phyloP scores from a whole-genome alignment of 2,888 invertebrate genomes.

The Neoitamus cyanurus region DNA sequence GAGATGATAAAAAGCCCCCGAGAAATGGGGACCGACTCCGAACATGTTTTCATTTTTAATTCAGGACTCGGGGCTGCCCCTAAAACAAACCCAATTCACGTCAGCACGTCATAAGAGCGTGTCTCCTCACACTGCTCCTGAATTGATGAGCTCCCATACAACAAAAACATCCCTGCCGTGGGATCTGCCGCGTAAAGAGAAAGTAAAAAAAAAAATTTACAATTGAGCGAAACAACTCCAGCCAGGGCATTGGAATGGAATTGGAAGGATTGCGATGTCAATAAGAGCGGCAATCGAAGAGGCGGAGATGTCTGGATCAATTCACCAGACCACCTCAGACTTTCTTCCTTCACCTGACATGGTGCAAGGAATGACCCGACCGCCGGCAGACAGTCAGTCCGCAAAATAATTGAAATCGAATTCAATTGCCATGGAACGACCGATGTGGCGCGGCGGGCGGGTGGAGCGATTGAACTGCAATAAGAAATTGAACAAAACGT shows the following conservation, averaged over 20 bases:
- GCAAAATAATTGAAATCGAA: constrained; percentile 20
- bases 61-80: neutral
- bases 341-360: neutral
- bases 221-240: neutral
- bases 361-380: neutral
- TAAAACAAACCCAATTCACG: neutral
- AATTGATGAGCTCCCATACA: neutral
- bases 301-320: neutral
- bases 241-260: neutral
- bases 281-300: neutral
- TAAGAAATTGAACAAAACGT: neutral
- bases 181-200: neutral
- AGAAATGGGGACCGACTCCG: neutral
- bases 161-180: neutral
- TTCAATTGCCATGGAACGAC: constrained; percentile 15
- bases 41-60: neutral
- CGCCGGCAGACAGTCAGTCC: neutral
- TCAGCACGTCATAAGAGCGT: neutral
- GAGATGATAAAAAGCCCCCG: neutral
- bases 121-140: neutral
- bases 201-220: neutral
- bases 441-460: neutral
- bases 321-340: neutral
- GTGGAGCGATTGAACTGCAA: constrained; percentile 12
- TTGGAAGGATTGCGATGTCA: neutral